Base-by-base conservation (phyloP, 2,888 invertebrate genomes). In the Zygogramma bicolorata region DNA sequence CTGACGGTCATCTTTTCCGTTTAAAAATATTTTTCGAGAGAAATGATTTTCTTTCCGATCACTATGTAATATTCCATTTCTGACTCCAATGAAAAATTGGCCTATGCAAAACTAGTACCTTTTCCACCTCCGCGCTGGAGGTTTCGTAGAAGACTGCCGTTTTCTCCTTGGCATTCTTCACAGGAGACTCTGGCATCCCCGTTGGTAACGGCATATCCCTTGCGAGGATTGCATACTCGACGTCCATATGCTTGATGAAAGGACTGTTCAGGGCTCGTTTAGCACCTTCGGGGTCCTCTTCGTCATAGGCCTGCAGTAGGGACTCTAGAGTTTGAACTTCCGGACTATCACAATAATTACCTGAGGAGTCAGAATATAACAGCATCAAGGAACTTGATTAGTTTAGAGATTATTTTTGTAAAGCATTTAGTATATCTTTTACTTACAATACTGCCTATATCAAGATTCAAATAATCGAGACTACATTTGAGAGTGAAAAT, bases 191-290 rank as follows among this genome's bases (percentile, higher is more conserved):
- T 10, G 46, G 27, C 18, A 46, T 29, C 15, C 91, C 91, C 75
- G 91, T 89, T 0, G 93, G 93, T 75, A 94, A 85, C 31, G 91
- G 92, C 86, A 94, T 88, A 81, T 91, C 91, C 78, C 93, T 88
- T 5, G 94, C 93, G 74, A 94, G 87, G 83, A 94, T 90, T 0
- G 96, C 91, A 84, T 96, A 97, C 85, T 97, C 97, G 6, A 96
- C 93, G 85, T 97, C 97, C 96, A 97, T 96, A 85, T 94, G 94
- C 75, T 94, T 93, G 68, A 97, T 96, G 85, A 97, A 97, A 0
- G 97, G 93, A 77, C 92, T 92, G 70, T 92, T 91, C 1, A 97
- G 88, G 0, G 95, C 95, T 53, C 89, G 87, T 79, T 90, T 90
- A 0, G 95, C 95, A n/a, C 91, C 88, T 53, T 95, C 95, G 0